These are phyloP conservation scores for Indicator maculatus DNA, from an alignment of 2,113 vertebrate species.

Conservation along the genomic window DNA sequence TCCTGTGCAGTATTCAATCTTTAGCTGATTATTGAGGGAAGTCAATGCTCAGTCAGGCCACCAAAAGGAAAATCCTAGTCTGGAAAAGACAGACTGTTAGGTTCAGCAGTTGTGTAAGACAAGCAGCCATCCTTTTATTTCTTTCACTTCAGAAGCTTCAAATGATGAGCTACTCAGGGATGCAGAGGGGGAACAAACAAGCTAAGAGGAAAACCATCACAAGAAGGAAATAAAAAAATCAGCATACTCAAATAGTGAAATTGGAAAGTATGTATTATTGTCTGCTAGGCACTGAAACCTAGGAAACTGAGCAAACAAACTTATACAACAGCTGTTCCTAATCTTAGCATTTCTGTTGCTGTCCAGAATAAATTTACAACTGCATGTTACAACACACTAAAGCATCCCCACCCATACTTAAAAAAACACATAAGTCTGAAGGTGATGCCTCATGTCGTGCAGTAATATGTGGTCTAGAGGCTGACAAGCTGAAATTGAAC, in stretches of 20 bases:
- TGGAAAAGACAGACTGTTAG: background rate
- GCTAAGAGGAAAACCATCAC: background rate
- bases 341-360: background rate
- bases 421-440: background rate
- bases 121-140: background rate
- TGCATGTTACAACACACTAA: background rate
- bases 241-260: background rate
- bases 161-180: background rate
- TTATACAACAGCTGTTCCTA: background rate
- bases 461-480: background rate
- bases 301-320: conserved; percentile 19
- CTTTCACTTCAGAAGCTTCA: background rate
- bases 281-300: background rate
- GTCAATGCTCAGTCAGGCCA: background rate
- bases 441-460: background rate
- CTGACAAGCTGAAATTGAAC: background rate
- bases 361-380: background rate
- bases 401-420: background rate
- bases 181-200: background rate
- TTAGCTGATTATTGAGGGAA: background rate
- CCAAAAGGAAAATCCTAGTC: background rate
- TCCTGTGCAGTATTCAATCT: background rate
- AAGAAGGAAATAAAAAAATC: background rate
- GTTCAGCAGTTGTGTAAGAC: background rate
- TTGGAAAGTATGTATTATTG: background rate